Conservation (phyloP, 2,113 vertebrate genomes). For the Cinclus mexicanus region DNA sequence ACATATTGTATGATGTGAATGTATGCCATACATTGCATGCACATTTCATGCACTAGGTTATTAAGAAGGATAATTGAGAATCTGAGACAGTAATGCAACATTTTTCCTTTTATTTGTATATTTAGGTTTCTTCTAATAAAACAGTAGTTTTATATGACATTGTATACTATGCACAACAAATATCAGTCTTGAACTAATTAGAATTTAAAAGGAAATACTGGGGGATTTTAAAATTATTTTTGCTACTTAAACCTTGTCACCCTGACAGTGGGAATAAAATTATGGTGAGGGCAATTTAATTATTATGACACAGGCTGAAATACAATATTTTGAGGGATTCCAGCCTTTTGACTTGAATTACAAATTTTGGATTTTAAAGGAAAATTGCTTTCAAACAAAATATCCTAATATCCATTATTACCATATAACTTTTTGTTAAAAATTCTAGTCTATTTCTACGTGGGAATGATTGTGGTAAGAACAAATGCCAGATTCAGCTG, state of each 20-base stretch:
- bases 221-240: background rate
- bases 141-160: background rate
- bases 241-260: background rate
- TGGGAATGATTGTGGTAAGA: background rate
- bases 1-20: background rate
- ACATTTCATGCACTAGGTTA: background rate
- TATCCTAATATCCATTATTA: background rate
- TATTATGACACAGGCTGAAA: background rate
- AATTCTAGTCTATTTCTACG: background rate
- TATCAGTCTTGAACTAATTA: background rate
- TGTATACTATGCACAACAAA: background rate
- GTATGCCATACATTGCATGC: background rate
- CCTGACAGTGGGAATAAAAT: background rate
- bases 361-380: background rate
- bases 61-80: background rate
- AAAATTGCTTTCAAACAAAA: background rate
- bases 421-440: rapidly evolving
- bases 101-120: constrained; percentile 4
- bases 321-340: background rate
- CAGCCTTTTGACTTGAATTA: background rate
- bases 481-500: background rate
- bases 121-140: background rate
- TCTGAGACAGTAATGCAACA: background rate
- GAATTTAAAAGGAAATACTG: background rate
- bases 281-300: background rate